These are phyloP conservation scores for Acleris sparsana DNA, from an alignment of 2,888 invertebrate species.

Conservation along the genomic window DNA sequence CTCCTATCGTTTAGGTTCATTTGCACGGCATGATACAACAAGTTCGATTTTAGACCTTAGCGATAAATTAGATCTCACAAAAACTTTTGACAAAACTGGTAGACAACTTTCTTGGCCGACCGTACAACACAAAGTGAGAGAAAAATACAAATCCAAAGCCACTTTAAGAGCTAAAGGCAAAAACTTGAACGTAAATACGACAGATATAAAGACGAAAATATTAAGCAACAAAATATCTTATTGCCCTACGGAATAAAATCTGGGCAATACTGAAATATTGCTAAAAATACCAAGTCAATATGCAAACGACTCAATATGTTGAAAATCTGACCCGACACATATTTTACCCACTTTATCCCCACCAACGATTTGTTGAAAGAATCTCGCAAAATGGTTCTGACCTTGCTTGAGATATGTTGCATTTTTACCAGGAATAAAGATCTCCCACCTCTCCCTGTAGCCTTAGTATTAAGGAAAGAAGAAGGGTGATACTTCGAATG, in stretches of 20 bases:
- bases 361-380: slow-evolving; percentile 36
- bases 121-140: no score
- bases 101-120: no score
- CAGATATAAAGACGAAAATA: no score
- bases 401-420: slow-evolving; percentile 35
- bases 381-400: slow-evolving; percentile 35
- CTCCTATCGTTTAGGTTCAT: no score
- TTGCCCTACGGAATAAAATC: slow-evolving; percentile 5
- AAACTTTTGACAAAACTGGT: no score
- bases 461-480: not conserved
- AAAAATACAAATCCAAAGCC: no score
- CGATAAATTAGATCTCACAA: no score
- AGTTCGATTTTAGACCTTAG: no score
- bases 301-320: slow-evolving; percentile 35
- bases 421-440: slow-evolving; percentile 18
- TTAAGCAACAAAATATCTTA: slow-evolving; percentile 1
- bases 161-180: no score
- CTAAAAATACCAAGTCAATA: slow-evolving; percentile 27
- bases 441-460: slow-evolving; percentile 10
- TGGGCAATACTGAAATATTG: slow-evolving; percentile 26
- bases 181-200: no score
- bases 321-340: slow-evolving; percentile 36
- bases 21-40: no score
- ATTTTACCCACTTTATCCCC: slow-evolving; percentile 33
- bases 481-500: not conserved